Evolutionary conservation across 1,140 invertebrate species (phyloP), one percentile per base, ranked within the genome.

Genomic region (Melitaea cinxia): DNA sequence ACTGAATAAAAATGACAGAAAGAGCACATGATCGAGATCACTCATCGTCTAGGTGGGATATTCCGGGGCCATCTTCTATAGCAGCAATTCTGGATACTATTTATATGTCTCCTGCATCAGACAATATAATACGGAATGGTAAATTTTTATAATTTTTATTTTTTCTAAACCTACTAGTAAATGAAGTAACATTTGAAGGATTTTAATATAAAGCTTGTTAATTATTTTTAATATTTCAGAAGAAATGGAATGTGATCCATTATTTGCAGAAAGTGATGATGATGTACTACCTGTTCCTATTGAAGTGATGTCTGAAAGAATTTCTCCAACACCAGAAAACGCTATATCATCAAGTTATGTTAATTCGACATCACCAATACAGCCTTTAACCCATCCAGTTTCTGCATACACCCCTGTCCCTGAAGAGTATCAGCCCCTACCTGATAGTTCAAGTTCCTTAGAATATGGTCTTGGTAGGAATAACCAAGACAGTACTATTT

Each of bases 181-280:
- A n/a, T n/a, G n/a, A n/a, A n/a, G n/a, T n/a, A n/a, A n/a, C n/a
- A n/a, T n/a, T n/a, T n/a, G n/a, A n/a, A n/a, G n/a, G n/a, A n/a
- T n/a, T n/a, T n/a, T n/a, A n/a, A n/a, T n/a, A n/a, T n/a, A n/a
- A n/a, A 7, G 17, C 42, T 47, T 47, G 19, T 23, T 21, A 12
- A 7, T 21, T 47, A 10, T 23, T 12, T 56, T 47, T 59, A 72
- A 4, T 71, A 47, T 81, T 84, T 65, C 81, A 91, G 89, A 88
- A 62, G 87, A 91, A 68, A 92, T 91, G 89, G 91, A 92, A 57
- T 92, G 89, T 75, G 89, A 91, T 26, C 83, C 85, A 28, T 67
- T 92, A 26, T 92, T 92, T 82, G 91, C 89, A 30, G 89, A 86
- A 56, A 92, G 89, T 72, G 91, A 92, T 72, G 91, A 92, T 69